Conservation (phyloP, 2,113 vertebrate species). For the Microcebus murinus region DNA sequence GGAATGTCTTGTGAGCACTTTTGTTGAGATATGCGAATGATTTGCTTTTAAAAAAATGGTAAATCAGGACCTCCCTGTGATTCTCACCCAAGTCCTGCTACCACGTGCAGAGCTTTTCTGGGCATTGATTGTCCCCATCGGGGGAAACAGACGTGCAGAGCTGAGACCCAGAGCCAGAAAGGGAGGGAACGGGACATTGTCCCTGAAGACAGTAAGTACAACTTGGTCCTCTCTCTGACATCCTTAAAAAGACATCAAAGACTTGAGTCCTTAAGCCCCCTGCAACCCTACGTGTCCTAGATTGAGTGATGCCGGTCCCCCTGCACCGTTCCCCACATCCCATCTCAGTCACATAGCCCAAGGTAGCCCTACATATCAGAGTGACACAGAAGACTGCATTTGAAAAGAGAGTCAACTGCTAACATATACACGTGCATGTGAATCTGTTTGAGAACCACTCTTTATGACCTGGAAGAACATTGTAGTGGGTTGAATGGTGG, state of each 20-base stretch:
- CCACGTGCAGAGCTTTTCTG: not conserved
- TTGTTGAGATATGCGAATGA: constrained; percentile 53
- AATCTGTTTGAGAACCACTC: not conserved
- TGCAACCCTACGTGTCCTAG: fast-evolving
- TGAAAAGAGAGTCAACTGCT: not conserved
- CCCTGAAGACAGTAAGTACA: not conserved
- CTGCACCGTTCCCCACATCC: fast-evolving
- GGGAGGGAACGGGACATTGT: not conserved
- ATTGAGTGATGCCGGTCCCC: fast-evolving
- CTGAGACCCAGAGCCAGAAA: not conserved
- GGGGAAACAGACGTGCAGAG: not conserved
- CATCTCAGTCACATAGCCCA: not conserved
- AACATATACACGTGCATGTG: not conserved
- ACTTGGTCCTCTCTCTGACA: not conserved
- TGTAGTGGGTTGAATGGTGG: not conserved
- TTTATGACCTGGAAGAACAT: not conserved
- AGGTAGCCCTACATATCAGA: fast-evolving
- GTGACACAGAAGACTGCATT: not conserved
- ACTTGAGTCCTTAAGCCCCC: not conserved
- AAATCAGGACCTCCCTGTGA: constrained; percentile 5
- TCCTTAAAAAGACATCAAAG: not conserved
- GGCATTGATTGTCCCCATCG: not conserved
- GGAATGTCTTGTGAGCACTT: constrained; percentile 68
- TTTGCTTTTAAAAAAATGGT: constrained; percentile 69
- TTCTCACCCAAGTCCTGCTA: not conserved